A percentile compares a stretch with the other conserved stretches of the same genome.
These are phyloP conservation scores for Podabrus alpinus DNA, from an alignment of 2,888 invertebrate genomes.

Conservation along the genomic window DNA sequence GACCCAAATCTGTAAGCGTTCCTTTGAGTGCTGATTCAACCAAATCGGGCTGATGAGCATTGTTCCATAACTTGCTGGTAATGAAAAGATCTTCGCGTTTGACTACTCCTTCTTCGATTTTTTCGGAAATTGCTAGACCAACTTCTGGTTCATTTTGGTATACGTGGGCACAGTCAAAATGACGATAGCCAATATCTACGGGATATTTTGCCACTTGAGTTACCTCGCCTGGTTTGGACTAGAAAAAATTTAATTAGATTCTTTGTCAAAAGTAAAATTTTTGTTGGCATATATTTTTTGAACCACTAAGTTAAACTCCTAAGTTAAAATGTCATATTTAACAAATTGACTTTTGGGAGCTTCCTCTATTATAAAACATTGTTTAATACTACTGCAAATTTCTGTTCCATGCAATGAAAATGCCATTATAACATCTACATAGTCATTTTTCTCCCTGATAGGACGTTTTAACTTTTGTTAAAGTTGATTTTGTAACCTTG, in stretches of 20 bases:
- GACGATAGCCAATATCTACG: constrained; percentile 76
- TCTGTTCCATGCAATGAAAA: too few relatives aligned
- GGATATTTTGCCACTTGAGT: constrained; percentile 71
- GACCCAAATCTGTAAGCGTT: constrained; percentile 72
- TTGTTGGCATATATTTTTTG: too few relatives aligned
- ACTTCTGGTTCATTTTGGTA: constrained; percentile 76
- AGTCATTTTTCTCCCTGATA: too few relatives aligned
- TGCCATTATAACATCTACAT: too few relatives aligned
- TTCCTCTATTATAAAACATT: too few relatives aligned
- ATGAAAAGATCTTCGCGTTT: constrained; percentile 73
- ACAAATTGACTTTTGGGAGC: too few relatives aligned
- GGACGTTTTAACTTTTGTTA: too few relatives aligned
- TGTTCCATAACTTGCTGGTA: constrained; percentile 77
- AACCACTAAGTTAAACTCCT: too few relatives aligned
- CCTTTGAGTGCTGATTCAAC: constrained; percentile 72
- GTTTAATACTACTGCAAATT: too few relatives aligned
- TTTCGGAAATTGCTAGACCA: constrained; percentile 65
- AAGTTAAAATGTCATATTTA: too few relatives aligned
- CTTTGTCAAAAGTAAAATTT: too few relatives aligned
- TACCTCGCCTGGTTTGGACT: constrained; percentile 71
- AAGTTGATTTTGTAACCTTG: too few relatives aligned
- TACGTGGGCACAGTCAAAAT: constrained; percentile 73
- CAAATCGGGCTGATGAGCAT: constrained; percentile 77
- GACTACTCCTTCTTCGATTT: constrained; percentile 67
- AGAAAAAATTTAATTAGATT: background rate